phyloP scores from a whole-genome alignment of 2,797 vertebrate genomes.

The Melanogrammus aeglefinus region DNA sequence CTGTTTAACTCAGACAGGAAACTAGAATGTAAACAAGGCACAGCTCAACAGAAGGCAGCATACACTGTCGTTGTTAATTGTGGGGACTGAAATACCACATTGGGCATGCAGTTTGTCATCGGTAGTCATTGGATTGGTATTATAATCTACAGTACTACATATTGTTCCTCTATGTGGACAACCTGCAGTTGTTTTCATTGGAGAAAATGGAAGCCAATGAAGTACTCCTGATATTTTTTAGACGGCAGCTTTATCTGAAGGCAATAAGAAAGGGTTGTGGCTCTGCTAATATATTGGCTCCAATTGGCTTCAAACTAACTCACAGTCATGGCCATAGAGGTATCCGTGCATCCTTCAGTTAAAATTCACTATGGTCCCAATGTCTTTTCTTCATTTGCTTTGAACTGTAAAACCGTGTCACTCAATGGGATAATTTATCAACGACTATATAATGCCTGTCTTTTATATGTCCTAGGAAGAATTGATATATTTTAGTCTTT shows the following conservation, averaged over 20 bases:
- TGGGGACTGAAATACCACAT: neutral
- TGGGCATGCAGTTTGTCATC: neutral
- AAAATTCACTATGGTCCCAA: neutral
- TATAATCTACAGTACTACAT: neutral
- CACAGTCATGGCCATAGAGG: neutral
- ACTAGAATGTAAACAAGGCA: neutral
- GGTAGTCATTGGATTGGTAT: neutral
- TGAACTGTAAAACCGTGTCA: neutral
- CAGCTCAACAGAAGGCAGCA: neutral
- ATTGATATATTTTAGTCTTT: neutral
- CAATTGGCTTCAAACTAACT: neutral
- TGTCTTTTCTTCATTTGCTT: neutral
- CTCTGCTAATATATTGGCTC: neutral
- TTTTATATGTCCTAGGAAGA: neutral
- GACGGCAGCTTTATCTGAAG: neutral
- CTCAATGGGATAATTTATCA: neutral
- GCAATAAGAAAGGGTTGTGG: neutral
- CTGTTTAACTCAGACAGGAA: neutral
- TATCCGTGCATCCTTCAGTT: neutral
- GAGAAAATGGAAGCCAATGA: neutral
- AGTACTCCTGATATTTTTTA: neutral
- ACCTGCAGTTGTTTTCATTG: neutral
- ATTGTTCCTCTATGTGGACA: neutral
- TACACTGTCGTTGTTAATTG: conserved; percentile 4
- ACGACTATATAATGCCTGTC: neutral